Conservation (phyloP, 2,797 vertebrate species). For the Pseudochirops corinnae region DNA sequence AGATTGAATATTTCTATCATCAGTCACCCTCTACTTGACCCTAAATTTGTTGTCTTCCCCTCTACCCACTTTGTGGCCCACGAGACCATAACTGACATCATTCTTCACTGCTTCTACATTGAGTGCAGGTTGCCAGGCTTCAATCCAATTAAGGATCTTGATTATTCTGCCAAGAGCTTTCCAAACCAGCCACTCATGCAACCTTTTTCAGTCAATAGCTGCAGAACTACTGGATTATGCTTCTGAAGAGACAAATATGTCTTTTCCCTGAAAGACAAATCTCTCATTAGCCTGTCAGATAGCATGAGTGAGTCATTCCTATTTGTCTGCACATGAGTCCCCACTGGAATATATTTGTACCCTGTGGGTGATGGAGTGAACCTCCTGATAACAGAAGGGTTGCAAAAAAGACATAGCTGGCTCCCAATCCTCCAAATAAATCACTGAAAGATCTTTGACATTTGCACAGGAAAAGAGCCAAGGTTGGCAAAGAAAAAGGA, state of each 20-base stretch:
- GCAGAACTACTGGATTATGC: not conserved
- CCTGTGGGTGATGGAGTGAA: not conserved
- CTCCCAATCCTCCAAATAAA: constrained; percentile 2
- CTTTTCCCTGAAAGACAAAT: constrained; percentile 50
- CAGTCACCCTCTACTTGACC: not conserved
- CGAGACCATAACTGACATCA: not conserved
- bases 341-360: constrained; percentile 37
- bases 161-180: constrained; percentile 23
- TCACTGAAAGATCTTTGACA: not conserved
- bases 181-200: not conserved
- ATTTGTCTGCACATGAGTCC: not conserved
- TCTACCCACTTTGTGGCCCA: not conserved
- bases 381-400: not conserved
- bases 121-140: constrained; percentile 33
- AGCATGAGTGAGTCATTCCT: not conserved
- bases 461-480: not conserved
- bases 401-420: not conserved
- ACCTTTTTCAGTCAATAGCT: not conserved
- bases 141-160: constrained; percentile 46
- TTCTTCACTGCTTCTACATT: not conserved
- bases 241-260: constrained; percentile 27
- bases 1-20: not conserved
- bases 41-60: not conserved
- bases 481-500: not conserved
- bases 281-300: constrained; percentile 45